Conservation (phyloP, 2,888 invertebrate genomes). For the Napeogenes sylphis region DNA sequence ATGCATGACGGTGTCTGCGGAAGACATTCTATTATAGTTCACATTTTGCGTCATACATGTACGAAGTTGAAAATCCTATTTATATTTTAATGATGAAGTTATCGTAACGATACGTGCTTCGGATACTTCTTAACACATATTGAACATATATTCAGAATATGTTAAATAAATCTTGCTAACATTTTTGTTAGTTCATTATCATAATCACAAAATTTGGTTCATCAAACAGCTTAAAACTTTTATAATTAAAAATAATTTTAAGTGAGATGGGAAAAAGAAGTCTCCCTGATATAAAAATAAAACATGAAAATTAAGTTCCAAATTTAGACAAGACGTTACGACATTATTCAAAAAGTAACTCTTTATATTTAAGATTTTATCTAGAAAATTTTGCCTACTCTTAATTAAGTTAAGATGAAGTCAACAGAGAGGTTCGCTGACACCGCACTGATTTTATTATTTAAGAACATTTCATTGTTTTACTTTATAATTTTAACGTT, state of each 20-base stretch:
- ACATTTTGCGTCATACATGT: conserved; percentile 7
- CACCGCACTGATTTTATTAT: conserved; percentile 6
- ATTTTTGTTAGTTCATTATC: no score
- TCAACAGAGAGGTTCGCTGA: background rate
- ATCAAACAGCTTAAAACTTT: no score
- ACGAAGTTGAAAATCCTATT: conserved; percentile 5
- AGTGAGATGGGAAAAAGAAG: no score
- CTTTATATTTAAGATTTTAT: conserved; percentile 1
- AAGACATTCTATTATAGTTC: conserved; percentile 5
- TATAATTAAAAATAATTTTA: no score
- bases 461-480: conserved; percentile 5
- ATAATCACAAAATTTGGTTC: no score
- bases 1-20: conserved; percentile 1
- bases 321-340: no score
- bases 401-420: background rate
- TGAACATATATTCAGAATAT: no score
- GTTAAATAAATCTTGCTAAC: background rate
- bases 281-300: background rate
- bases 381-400: conserved; percentile 2
- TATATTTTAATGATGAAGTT: conserved; percentile 4
- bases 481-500: conserved; percentile 3
- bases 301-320: background rate
- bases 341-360: background rate
- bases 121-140: no score
- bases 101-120: background rate